Evolutionary conservation across 2,113 vertebrate genomes (phyloP).

Genomic region (Dinomys branickii): DNA sequence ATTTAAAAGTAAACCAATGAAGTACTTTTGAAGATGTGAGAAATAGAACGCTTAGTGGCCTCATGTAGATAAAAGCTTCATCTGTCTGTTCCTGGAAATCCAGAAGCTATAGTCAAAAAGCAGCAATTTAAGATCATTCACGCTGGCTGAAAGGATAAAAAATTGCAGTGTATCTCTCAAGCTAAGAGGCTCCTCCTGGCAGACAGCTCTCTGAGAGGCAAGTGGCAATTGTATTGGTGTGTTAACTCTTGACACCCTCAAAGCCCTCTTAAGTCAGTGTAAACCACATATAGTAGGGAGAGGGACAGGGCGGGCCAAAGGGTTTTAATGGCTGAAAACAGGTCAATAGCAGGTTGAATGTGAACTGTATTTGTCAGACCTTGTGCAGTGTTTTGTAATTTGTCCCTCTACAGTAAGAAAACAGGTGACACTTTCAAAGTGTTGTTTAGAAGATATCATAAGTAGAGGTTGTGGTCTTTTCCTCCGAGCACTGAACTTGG

Average conservation of each 20-base stretch:
- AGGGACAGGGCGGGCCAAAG: not conserved
- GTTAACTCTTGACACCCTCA: not conserved
- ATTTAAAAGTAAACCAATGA: slow-evolving; percentile 60
- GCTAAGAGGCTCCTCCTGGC: slow-evolving; percentile 46
- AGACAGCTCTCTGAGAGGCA: slow-evolving; percentile 29
- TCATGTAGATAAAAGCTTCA: not conserved
- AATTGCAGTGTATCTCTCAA: slow-evolving; percentile 53
- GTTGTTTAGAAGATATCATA: not conserved
- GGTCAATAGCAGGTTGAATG: slow-evolving; percentile 23
- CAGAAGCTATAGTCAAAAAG: slow-evolving; percentile 46
- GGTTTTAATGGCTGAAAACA: slow-evolving; percentile 36
- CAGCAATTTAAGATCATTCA: slow-evolving; percentile 67
- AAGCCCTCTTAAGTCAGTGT: not conserved
- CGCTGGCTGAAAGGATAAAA: slow-evolving; percentile 60
- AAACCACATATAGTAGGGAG: slow-evolving; percentile 28
- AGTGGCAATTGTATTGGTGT: not conserved
- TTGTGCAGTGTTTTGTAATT: slow-evolving; percentile 19
- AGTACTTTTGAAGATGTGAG: slow-evolving; percentile 55
- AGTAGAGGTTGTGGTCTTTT: slow-evolving; percentile 1
- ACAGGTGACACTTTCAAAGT: slow-evolving; percentile 29
- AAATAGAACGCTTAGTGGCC: slow-evolving; percentile 3
- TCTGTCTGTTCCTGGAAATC: slow-evolving; percentile 63
- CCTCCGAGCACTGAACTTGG: not conserved
- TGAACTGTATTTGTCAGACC: not conserved
- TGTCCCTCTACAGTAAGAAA: not conserved